Evolutionary conservation across 2,113 vertebrate genomes (phyloP), one percentile per base, ranked within the genome.

Genomic region (Periophthalmus modestus): DNA sequence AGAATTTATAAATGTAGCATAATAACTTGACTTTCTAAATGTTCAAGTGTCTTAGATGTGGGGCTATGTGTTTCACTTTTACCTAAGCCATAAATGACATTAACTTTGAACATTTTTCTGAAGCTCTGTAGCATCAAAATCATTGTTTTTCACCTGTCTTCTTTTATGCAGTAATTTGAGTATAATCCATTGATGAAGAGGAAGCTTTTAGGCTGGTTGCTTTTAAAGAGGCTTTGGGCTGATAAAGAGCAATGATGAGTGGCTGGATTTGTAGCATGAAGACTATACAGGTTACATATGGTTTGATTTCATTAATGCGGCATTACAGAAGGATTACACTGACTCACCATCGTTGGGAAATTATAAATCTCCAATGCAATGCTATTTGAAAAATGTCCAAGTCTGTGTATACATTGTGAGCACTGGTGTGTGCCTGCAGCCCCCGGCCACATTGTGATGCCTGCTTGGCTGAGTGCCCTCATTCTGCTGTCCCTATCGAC

Each of bases 401-500:
- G 50, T 66, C 62, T 87, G 81, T 85, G 75, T 86, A 58, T 82
- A 59, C 74, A 80, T 72, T 55, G 58, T 61, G 57, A 36, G 57
- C 76, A 65, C 67, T 18, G 72, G 77, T 59, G 74, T 46, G 71
- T 36, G 78, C 70, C 72, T 1, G 15, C 4, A 47, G 72, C 84
- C 82, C 70, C 73, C 59, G 79, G 87, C 76, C 78, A 86, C 77
- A 66, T 76, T 85, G 78, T 83, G 84, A 77, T 83, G 83, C 71
- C 16, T 73, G 74, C 86, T 85, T 90, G 89, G 86, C 84, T 69
- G 71, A 69, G 82, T 88, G 91, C 86, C 89, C 88, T 87, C 83
- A 57, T 90, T 88, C 85, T 84, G 87, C 87, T 83, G 87, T 87
- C 83, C 82, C 83, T 16, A 89, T 89, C 80, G 89, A 90, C 84